A percentile compares a stretch with the other conserved stretches of the same genome.
phyloP scores from a whole-genome alignment of 2,888 invertebrate species.

The Dromius quadrimaculatus region DNA sequence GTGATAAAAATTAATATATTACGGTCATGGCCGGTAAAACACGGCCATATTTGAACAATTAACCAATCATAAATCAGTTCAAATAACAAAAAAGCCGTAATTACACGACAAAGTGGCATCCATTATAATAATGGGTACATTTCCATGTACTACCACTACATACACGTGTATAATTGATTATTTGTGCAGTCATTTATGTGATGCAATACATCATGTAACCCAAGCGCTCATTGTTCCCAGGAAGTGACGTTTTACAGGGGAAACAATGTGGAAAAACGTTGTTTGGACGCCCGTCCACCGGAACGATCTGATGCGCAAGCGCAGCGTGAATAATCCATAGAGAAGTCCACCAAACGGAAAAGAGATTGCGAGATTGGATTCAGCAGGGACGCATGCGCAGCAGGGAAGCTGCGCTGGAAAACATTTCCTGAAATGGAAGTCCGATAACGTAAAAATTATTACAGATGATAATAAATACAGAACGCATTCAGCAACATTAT shows the following conservation, averaged over 20 bases:
- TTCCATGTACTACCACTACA: slow-evolving; percentile 38
- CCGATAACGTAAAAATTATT: too few species aligned
- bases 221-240: slow-evolving; percentile 37
- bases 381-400: too few species aligned
- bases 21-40: slow-evolving; percentile 1
- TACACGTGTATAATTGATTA: slow-evolving; percentile 45
- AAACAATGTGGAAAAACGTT: slow-evolving; percentile 52
- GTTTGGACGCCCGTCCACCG: slow-evolving; percentile 20
- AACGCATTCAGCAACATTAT: too few species aligned
- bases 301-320: slow-evolving; percentile 43
- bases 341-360: neutral
- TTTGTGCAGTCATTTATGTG: slow-evolving; percentile 52
- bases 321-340: slow-evolving; percentile 27
- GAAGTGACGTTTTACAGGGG: slow-evolving; percentile 51
- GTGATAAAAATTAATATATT: neutral
- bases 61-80: slow-evolving; percentile 44
- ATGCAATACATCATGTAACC: slow-evolving; percentile 50
- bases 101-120: slow-evolving; percentile 45
- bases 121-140: slow-evolving; percentile 51
- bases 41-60: slow-evolving; percentile 22
- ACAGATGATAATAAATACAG: too few species aligned
- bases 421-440: too few species aligned
- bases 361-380: neutral
- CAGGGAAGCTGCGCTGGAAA: too few species aligned
- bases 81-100: slow-evolving; percentile 42